phyloP scores from a whole-genome alignment of 2,113 vertebrate genomes.

The Lagopus muta region DNA sequence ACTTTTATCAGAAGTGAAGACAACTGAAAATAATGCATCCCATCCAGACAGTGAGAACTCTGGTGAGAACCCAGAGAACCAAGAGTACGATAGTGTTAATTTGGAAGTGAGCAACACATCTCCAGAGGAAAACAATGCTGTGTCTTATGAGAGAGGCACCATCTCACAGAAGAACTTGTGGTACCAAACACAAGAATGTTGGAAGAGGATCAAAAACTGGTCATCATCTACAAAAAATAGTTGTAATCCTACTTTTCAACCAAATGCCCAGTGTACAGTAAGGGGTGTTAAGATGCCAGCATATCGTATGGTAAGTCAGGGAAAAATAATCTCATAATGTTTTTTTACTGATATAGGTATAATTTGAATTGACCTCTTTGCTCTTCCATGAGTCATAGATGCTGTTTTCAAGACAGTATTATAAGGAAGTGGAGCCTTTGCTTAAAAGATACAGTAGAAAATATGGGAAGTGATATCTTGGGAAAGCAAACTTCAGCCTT shows the following conservation, averaged over 20 bases:
- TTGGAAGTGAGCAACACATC: not conserved
- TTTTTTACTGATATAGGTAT: not conserved
- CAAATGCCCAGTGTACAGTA: accelerated
- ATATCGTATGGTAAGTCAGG: accelerated
- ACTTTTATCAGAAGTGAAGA: not conserved
- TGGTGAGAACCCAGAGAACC: not conserved
- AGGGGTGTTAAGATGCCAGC: not conserved
- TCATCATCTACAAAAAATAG: not conserved
- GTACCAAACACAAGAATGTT: accelerated
- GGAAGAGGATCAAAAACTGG: not conserved
- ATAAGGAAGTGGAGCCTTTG: not conserved
- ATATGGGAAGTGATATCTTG: not conserved
- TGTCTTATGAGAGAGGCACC: not conserved
- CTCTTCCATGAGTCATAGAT: not conserved
- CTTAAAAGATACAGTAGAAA: not conserved
- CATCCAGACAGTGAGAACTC: not conserved
- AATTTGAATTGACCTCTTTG: not conserved
- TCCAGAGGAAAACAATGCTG: not conserved
- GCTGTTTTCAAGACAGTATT: not conserved
- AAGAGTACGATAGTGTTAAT: accelerated
- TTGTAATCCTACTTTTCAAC: not conserved
- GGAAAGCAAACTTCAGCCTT: not conserved
- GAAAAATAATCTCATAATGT: not conserved
- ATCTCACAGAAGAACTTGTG: accelerated
- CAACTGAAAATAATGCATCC: not conserved